Evolutionary conservation across 2,888 invertebrate species (phyloP).

Genomic region (Saturnia japonica): DNA sequence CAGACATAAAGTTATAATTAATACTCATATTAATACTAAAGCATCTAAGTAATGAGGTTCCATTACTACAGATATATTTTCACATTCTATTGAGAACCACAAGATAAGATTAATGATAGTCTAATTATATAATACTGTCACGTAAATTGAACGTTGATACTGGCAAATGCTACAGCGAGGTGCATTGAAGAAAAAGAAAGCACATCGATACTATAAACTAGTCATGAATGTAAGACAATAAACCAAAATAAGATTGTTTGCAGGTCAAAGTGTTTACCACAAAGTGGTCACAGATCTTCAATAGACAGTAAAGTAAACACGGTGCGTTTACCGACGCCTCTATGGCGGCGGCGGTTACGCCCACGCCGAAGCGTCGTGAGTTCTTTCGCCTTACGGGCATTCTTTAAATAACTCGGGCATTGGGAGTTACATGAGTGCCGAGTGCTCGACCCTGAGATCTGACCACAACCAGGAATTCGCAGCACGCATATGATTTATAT

Average conservation of each 20-base stretch:
- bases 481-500: conserved; percentile 4
- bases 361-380: background rate
- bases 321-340: background rate
- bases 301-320: conserved; percentile 7
- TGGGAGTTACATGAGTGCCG: background rate
- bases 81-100: too few relatives aligned
- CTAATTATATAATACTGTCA: background rate
- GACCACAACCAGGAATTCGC: conserved; percentile 3
- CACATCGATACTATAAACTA: too few relatives aligned
- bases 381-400: conserved; percentile 9
- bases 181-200: too few relatives aligned
- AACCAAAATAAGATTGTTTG: background rate
- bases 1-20: too few relatives aligned
- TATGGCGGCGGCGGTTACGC: background rate
- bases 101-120: too few relatives aligned
- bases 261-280: background rate
- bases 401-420: conserved; percentile 10
- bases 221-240: background rate
- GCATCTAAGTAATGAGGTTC: too few relatives aligned
- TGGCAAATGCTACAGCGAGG: too few relatives aligned
- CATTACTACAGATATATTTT: too few relatives aligned
- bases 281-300: background rate
- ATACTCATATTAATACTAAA: too few relatives aligned
- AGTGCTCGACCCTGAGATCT: background rate
- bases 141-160: background rate